These are phyloP conservation scores for Sciurus vulgaris DNA, from an alignment of 2,797 vertebrate genomes.

Conservation along the genomic window DNA sequence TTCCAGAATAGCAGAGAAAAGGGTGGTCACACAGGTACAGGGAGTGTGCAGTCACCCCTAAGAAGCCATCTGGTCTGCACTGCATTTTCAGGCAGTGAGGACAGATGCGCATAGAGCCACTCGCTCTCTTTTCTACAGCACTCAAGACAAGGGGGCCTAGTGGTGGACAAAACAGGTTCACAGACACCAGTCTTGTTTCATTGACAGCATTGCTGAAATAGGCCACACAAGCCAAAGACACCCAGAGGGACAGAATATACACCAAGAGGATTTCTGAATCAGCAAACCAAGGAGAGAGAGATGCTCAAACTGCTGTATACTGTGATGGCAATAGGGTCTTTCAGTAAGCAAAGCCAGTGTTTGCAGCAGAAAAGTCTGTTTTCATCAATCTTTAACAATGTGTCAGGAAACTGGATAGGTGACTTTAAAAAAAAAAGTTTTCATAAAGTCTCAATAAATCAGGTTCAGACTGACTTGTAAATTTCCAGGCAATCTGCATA, in stretches of 20 bases:
- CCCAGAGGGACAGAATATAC: not conserved
- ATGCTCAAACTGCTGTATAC: not conserved
- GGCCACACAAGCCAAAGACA: not conserved
- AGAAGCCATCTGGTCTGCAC: not conserved
- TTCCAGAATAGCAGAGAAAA: not conserved
- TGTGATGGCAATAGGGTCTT: slow-evolving; percentile 4
- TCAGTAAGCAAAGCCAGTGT: slow-evolving; percentile 38
- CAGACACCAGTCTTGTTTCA: too few species aligned
- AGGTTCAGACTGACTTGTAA: slow-evolving; percentile 76
- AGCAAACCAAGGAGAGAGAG: not conserved
- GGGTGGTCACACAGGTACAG: accelerated
- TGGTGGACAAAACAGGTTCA: not conserved
- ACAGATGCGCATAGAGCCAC: not conserved
- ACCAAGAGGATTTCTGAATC: not conserved
- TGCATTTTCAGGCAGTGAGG: not conserved
- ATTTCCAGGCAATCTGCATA: slow-evolving; percentile 77
- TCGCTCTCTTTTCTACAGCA: not conserved
- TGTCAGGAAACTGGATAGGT: slow-evolving; percentile 75
- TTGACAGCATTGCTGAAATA: not conserved
- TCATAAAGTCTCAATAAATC: slow-evolving; percentile 84
- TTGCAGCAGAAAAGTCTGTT: slow-evolving; percentile 63
- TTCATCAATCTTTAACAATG: slow-evolving; percentile 80
- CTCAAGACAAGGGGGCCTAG: too few species aligned
- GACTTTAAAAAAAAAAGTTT: slow-evolving; percentile 64
- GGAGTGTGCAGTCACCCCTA: not conserved